Evolutionary conservation across 1,140 invertebrate genomes (phyloP).

Genomic region (Hypothenemus hampei): DNA sequence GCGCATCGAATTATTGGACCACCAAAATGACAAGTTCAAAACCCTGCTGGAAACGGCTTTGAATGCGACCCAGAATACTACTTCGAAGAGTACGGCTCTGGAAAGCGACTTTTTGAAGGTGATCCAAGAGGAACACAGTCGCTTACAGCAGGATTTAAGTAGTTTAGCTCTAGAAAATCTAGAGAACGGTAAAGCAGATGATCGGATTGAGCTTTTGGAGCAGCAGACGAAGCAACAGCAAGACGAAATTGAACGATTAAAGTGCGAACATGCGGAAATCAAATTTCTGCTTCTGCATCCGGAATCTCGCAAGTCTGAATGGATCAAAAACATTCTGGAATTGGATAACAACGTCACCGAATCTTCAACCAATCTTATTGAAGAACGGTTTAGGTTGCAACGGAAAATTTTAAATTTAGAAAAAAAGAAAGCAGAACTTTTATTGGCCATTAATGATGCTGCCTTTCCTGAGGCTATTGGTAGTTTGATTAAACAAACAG

Average conservation of each 20-base stretch:
- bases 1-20: constrained; percentile 16
- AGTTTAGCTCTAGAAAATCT: background rate
- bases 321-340: constrained; percentile 24
- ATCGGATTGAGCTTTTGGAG: constrained; percentile 18
- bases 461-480: constrained; percentile 5
- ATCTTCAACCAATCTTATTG: constrained; percentile 9
- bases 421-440: constrained; percentile 28
- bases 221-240: constrained; percentile 7
- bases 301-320: constrained; percentile 18
- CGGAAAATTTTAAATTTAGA: constrained; percentile 26
- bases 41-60: constrained; percentile 22
- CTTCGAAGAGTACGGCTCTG: constrained; percentile 5
- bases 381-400: constrained; percentile 20
- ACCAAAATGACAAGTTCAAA: constrained; percentile 26
- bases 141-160: constrained; percentile 23
- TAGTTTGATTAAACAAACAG: constrained; percentile 13
- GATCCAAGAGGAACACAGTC: constrained; percentile 22
- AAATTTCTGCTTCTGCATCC: constrained; percentile 28
- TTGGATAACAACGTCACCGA: constrained; percentile 17
- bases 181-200: background rate
- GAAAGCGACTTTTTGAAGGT: constrained; percentile 17
- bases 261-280: constrained; percentile 27
- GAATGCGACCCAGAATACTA: constrained; percentile 11
- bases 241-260: constrained; percentile 19
- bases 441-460: constrained; percentile 23